Base-by-base conservation (phyloP, 2,113 vertebrate genomes). In the Bujurquina vittata region DNA sequence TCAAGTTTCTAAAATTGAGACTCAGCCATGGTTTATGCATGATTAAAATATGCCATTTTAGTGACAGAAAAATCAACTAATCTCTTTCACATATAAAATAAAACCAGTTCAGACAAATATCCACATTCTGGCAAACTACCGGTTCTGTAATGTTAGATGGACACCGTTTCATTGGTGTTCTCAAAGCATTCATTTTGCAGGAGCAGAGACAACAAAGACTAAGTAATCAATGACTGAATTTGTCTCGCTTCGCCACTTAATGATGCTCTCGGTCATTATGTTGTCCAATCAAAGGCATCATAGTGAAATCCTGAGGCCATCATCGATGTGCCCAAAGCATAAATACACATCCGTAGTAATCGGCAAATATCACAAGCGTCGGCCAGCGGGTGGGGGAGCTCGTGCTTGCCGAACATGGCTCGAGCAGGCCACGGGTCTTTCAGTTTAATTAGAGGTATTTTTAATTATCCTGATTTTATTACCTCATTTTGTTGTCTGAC, bases 181-280 rank as follows among this genome's bases (percentile, higher is more conserved):
- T 59, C 55, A 75, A 37, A 63, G 18, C 57, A 35, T 73, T 76
- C 20, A 23, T 33, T 86, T 58, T 80, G 59, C 57, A 59, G 75
- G 3, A 4, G 35, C 33, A 35, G 43, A 81, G 52, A 35, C 75
- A 80, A 83, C 80, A 40, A 86, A 83, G 84, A 75, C 54, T 40
- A 57, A 62, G 79, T 49, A 69, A 80, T 83, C 86, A 73, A 83
- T 89, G 43, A 20, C 37, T 33, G 55, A 80, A 23, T 62, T 33
- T 52, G 54, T 84, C 56, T 37, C 43, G 35, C 59, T 78, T 65
- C 67, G 52, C 56, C 63, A 74, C 79, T 89, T 29, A 61, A 83
- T 54, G 43, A 77, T 20, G 31, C 33, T 82, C 31, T 77, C 35
- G 10, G 63, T 80, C 58, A 35, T 73, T 83, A 75, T 49, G 23